Evolutionary conservation across 2,888 invertebrate species (phyloP).

Genomic region (Hyles lineata): DNA sequence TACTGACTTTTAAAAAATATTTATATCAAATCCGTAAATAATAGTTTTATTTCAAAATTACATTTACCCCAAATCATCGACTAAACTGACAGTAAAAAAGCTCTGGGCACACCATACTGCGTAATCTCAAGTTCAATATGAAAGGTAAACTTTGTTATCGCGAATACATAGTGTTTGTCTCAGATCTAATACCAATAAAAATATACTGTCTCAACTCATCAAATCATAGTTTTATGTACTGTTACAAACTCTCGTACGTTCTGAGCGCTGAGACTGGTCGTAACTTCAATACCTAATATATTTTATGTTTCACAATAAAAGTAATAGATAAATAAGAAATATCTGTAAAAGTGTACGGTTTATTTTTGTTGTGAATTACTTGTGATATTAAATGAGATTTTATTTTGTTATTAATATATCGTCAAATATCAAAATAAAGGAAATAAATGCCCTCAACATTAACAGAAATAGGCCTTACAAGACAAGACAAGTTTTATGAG

Average conservation of each 20-base stretch:
- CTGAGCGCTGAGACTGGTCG: slow-evolving; percentile 10
- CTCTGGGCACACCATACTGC: background rate
- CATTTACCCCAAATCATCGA: no score
- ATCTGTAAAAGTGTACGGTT: background rate
- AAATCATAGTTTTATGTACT: slow-evolving; percentile 27
- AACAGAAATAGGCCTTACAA: no score
- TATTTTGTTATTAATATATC: background rate
- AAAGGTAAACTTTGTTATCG: background rate
- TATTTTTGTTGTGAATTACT: background rate
- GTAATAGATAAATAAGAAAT: slow-evolving; percentile 20
- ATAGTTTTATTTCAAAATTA: no score
- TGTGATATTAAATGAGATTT: background rate
- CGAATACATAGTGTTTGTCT: slow-evolving; percentile 2
- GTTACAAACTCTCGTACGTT: slow-evolving; percentile 20
- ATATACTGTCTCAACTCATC: slow-evolving; percentile 15
- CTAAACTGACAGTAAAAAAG: no score
- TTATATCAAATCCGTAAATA: no score
- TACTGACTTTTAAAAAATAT: no score
- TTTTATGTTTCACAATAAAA: slow-evolving; percentile 19
- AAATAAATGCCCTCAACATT: no score
- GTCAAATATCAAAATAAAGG: background rate
- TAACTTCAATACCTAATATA: slow-evolving; percentile 21
- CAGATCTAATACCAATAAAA: slow-evolving; percentile 18
- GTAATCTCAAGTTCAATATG: background rate
- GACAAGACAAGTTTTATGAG: no score